Evolutionary conservation across 1,140 invertebrate species (phyloP).

Genomic region (Brachystomella parvula): DNA sequence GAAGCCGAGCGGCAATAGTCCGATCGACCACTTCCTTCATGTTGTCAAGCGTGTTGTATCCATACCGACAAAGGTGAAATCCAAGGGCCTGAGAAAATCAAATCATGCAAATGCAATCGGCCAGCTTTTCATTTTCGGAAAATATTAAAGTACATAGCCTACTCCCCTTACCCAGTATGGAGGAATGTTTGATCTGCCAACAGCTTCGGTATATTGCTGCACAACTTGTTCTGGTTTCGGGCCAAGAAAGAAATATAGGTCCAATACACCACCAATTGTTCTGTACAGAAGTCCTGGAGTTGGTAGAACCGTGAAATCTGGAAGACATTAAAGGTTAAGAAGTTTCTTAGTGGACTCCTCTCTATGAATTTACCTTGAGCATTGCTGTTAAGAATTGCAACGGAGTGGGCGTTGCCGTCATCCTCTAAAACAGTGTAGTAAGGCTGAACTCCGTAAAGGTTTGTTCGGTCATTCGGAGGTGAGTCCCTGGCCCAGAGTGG

Average conservation of each 20-base stretch:
- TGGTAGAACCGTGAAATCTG: conserved; percentile 36
- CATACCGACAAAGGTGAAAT: conserved; percentile 49
- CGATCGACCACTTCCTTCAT: conserved; percentile 41
- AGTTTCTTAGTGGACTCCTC: neutral
- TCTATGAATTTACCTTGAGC: conserved; percentile 36
- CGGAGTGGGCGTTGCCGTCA: conserved; percentile 37
- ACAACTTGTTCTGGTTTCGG: conserved; percentile 46
- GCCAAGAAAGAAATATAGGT: conserved; percentile 47
- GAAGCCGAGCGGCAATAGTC: conserved; percentile 34
- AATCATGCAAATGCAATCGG: too few relatives aligned
- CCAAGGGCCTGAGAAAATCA: conserved; percentile 49
- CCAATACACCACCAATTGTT: conserved; percentile 43
- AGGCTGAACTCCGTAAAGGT: conserved; percentile 35
- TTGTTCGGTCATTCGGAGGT: conserved; percentile 19
- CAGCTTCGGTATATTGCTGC: conserved; percentile 47
- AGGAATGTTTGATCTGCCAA: conserved; percentile 45
- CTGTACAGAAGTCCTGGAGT: conserved; percentile 39
- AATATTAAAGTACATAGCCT: too few relatives aligned
- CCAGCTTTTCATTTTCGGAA: too few relatives aligned
- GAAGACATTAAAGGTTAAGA: neutral
- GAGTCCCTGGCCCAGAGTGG: conserved; percentile 23
- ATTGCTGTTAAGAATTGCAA: conserved; percentile 39
- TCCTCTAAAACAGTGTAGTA: conserved; percentile 36
- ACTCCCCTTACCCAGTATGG: too few relatives aligned
- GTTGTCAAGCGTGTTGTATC: conserved; percentile 43